phyloP scores from a whole-genome alignment of 2,888 invertebrate species.

The Neoascia interrupta region DNA sequence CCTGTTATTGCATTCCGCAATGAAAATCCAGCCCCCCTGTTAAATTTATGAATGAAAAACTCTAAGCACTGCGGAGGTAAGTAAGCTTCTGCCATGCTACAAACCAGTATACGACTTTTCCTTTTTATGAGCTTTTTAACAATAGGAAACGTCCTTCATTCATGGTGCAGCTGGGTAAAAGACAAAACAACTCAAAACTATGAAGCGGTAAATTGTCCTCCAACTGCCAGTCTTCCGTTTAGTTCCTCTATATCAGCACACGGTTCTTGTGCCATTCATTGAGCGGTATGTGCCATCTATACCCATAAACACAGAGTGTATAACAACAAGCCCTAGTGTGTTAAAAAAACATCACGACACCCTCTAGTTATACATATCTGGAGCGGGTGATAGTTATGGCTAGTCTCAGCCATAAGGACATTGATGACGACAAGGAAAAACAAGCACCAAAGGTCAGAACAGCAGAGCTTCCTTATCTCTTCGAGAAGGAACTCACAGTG shows the following conservation, averaged over 20 bases:
- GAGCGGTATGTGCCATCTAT: too few species aligned
- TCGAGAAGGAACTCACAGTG: slow-evolving; percentile 77
- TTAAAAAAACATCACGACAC: background rate
- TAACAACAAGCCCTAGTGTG: background rate
- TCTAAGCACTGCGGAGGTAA: background rate
- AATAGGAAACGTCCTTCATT: background rate
- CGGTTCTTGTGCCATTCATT: too few species aligned
- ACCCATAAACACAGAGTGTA: too few species aligned
- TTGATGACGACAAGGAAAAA: background rate
- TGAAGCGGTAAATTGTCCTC: slow-evolving; percentile 47
- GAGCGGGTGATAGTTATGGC: slow-evolving; percentile 14
- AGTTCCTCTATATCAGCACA: slow-evolving; percentile 30
- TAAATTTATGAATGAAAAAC: slow-evolving; percentile 46
- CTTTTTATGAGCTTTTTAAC: slow-evolving; percentile 38
- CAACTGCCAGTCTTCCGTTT: slow-evolving; percentile 42
- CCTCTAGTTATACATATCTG: background rate
- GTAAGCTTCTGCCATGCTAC: slow-evolving; percentile 9
- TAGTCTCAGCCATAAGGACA: background rate
- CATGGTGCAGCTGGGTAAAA: background rate
- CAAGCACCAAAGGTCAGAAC: slow-evolving; percentile 36
- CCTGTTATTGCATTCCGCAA: background rate
- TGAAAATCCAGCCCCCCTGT: background rate
- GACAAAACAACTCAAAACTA: slow-evolving; percentile 27
- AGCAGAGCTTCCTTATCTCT: slow-evolving; percentile 75
- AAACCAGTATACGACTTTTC: slow-evolving; percentile 20